Evolutionary conservation across 2,797 vertebrate species (phyloP), one percentile per base, ranked within the genome.

Genomic region (Poecilia wingei): DNA sequence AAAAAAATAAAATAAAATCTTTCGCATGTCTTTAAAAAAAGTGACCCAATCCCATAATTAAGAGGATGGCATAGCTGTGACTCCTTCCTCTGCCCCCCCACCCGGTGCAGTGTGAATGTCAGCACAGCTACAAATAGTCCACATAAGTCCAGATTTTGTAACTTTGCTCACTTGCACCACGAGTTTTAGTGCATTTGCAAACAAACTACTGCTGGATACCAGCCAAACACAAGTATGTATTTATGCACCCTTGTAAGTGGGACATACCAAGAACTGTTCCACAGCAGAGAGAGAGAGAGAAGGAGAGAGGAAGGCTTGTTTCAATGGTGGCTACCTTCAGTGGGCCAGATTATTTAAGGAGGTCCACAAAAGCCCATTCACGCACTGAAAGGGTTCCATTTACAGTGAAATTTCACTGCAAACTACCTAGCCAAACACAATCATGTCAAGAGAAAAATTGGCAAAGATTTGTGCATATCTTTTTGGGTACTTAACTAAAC

Each of bases 341-440:
- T 87, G 78, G 84, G 83, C 77, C 83, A 80, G 88, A 92, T 93
- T 89, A 93, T 91, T 94, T 92, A 91, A 88, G 90, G 90, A 91
- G 89, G 84, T 78, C 77, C 90, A 95, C 94, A 95, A 94, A 94
- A 93, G 93, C 89, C 89, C 76, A 88, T 94, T 95, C 91, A 94
- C 76, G 74, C 41, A 68, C 59, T 91, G 75, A 91, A 91, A 92
- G 84, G 81, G 78, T 83, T 75, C 86, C 90, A 91, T 94, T 94
- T 94, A 94, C 88, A 89, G 86, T 85, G 89, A 88, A 87, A 84
- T 83, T 81, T 92, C 89, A 84, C 83, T 91, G 87, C 82, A 87
- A 86, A 82, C 84, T 80, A 78, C 86, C 84, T 7, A 71, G 57
- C 53, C 82, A 72, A 78, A 89, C 31, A 64, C 10, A 0, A 72